These are phyloP conservation scores for Rattus norvegicus DNA, from an alignment of 2,113 vertebrate genomes.

Conservation along the genomic window GRCr8 NC_086039.1:132516001-132516500, in stretches of 20 bases:
- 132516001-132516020: not conserved
- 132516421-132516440: not conserved
- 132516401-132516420: not conserved
- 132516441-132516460: not conserved
- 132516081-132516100: not conserved
- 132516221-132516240: not conserved
- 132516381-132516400: constrained; percentile 53
- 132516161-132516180: not conserved
- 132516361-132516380: constrained; percentile 43
- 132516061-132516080: constrained; percentile 20
- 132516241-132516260: not conserved
- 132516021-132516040: not conserved
- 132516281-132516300: constrained; percentile 32
- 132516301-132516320: constrained; percentile 59
- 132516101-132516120: not conserved
- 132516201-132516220: not conserved
- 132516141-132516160: not conserved
- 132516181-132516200: constrained; percentile 12
- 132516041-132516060: not conserved
- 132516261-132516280: constrained; percentile 35
- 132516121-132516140: not conserved
- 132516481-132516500: not conserved
- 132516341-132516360: constrained; percentile 64
- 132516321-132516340: constrained; percentile 74
- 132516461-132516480: not conserved